These are phyloP conservation scores for Pollenia angustigena DNA, from an alignment of 2,888 invertebrate genomes.

Conservation along the genomic window DNA sequence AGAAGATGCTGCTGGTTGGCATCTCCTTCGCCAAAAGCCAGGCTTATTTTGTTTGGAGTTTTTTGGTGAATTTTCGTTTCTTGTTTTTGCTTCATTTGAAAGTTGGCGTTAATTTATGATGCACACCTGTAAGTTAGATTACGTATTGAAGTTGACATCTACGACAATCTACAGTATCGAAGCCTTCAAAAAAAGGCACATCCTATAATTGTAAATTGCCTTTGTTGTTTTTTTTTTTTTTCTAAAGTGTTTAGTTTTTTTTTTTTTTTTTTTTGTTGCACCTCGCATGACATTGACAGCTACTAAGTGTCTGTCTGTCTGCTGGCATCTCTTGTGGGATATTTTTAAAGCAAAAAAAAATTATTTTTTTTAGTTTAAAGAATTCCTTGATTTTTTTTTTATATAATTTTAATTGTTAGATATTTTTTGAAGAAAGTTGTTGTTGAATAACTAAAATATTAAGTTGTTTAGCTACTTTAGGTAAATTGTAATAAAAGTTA, in stretches of 20 bases:
- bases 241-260: background rate
- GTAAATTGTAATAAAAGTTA: constrained; percentile 17
- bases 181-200: constrained; percentile 33
- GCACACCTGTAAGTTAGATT: constrained; percentile 80
- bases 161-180: constrained; percentile 27
- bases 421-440: constrained; percentile 54
- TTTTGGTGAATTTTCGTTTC: background rate
- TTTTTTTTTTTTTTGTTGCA: constrained; percentile 18
- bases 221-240: constrained; percentile 11
- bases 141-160: constrained; percentile 63
- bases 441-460: background rate
- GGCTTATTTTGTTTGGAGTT: constrained; percentile 20
- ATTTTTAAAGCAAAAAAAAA: constrained; percentile 45
- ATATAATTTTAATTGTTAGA: background rate
- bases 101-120: constrained; percentile 79
- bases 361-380: constrained; percentile 41
- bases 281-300: constrained; percentile 49
- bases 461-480: background rate
- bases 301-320: constrained; percentile 9
- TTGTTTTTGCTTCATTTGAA: constrained; percentile 37
- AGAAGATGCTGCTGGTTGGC: constrained; percentile 50
- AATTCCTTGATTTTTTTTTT: constrained; percentile 28
- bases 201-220: constrained; percentile 58
- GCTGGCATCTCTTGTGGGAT: constrained; percentile 47
- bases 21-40: constrained; percentile 20